These are phyloP conservation scores for Pseudonaja textilis DNA, from an alignment of 2,113 vertebrate species.

Conservation along the genomic window DNA sequence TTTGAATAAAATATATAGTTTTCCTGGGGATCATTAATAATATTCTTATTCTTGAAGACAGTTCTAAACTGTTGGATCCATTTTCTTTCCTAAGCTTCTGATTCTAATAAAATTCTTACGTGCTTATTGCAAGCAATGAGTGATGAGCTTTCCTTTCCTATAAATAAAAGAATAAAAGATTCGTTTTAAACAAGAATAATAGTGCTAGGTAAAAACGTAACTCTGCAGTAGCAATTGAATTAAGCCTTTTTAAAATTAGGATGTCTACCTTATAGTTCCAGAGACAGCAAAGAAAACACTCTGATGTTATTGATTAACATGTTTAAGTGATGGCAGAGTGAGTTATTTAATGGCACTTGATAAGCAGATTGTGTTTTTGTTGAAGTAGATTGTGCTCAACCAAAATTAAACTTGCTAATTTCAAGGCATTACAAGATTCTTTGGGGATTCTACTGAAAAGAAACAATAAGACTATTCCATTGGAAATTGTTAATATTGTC, in stretches of 20 bases:
- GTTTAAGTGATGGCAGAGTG: background rate
- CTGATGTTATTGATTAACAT: background rate
- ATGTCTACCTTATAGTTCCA: background rate
- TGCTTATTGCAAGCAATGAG: background rate
- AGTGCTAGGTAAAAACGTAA: background rate
- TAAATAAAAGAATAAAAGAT: background rate
- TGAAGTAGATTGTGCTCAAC: background rate
- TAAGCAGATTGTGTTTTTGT: background rate
- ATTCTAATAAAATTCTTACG: slow-evolving; percentile 4
- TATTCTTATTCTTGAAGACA: background rate
- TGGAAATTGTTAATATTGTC: background rate
- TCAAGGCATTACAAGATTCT: background rate
- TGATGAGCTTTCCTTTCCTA: background rate
- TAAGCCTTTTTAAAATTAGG: background rate
- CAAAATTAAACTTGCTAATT: background rate
- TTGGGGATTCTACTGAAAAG: background rate
- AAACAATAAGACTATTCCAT: background rate
- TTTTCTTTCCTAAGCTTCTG: background rate
- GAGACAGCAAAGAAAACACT: background rate
- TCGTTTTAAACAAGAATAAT: background rate
- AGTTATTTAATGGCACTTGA: background rate
- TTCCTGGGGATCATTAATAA: background rate
- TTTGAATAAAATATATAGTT: slow-evolving; percentile 12
- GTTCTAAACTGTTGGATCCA: background rate
- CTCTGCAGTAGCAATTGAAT: background rate